Evolutionary conservation across 2,113 vertebrate species (phyloP), one percentile per base, ranked within the genome.

Genomic region (Danionella cerebrum): DNA sequence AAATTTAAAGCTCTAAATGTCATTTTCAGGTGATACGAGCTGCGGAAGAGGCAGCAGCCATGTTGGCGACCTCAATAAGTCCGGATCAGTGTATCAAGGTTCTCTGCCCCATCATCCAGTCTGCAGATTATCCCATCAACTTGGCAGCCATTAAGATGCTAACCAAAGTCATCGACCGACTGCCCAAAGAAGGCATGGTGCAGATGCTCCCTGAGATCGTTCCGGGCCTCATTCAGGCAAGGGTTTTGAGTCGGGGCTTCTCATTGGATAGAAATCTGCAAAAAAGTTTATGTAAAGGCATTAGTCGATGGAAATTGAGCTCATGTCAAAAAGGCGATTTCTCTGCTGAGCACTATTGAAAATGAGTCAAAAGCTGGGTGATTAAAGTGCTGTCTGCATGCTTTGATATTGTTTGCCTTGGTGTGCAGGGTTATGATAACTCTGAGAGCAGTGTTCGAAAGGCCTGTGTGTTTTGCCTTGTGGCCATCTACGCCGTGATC

Each of bases 141-240:
- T 84, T 98, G 72, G 94, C 95, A 42, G 95, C 95, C 71, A 98
- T 98, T 82, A 97, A 98, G 85, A 97, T 97, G 94, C 94, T 95
- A 80, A 95, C 92, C 0, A 97, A 95, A 83, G 93, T 98, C 65
- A 91, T 92, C 53, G 94, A 98, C 80, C 86, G 92, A 76, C 86
- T 97, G 69, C 89, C 93, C 75, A 91, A 87, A 54, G 95, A 97
- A 51, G 86, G 87, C 8, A 91, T 98, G 50, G 80, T 85, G 33
- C 83, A 89, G 70, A 84, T 97, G 72, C 83, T 98, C 80, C 93
- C 93, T 1, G 95, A 97, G 80, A 93, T 98, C 39, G 92, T 98
- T 78, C 95, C 95, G 38, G 95, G 95, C 72, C 86, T 97, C 67
- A 92, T 93, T 80, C 90, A 92, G 90, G 91, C 93, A 83, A 10